Evolutionary conservation across 2,113 vertebrate species (phyloP).

Genomic region (Saimiri boliviensis): DNA sequence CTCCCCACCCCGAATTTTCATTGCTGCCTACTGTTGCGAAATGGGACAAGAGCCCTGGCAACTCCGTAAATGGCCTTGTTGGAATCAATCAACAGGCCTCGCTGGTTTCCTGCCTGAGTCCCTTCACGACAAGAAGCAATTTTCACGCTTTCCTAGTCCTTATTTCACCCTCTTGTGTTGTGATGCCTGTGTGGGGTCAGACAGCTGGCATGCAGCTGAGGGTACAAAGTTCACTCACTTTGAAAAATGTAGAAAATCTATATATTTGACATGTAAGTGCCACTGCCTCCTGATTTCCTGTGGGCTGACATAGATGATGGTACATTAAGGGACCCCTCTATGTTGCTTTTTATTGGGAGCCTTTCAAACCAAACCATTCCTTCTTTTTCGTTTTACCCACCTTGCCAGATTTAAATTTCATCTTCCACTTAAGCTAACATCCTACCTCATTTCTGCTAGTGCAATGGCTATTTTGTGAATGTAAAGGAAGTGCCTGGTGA

Average conservation of each 20-base stretch:
- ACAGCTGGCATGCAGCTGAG: slow-evolving; percentile 51
- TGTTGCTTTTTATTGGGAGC: slow-evolving; percentile 78
- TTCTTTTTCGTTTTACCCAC: slow-evolving; percentile 51
- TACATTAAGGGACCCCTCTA: slow-evolving; percentile 21
- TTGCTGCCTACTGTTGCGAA: background rate
- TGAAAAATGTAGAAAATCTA: slow-evolving; percentile 51
- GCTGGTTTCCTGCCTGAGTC: background rate
- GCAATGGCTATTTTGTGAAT: slow-evolving; percentile 78
- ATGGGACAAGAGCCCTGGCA: background rate
- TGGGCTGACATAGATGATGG: slow-evolving; percentile 58
- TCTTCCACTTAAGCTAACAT: slow-evolving; percentile 75
- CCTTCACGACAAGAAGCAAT: background rate
- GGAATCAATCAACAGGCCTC: background rate
- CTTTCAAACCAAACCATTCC: slow-evolving; percentile 66
- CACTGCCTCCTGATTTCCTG: slow-evolving; percentile 43
- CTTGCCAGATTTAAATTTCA: slow-evolving; percentile 79
- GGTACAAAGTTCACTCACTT: slow-evolving; percentile 40
- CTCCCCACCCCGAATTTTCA: background rate
- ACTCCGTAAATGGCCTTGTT: background rate
- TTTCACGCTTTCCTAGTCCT: background rate
- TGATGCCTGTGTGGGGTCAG: background rate
- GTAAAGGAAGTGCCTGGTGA: slow-evolving; percentile 77
- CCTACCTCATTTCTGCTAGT: slow-evolving; percentile 81
- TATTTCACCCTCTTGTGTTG: background rate
- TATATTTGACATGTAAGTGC: slow-evolving; percentile 57